Evolutionary conservation across 2,888 invertebrate species (phyloP), one percentile per base, ranked within the genome.

Genomic region (Eubasilissa splendida): DNA sequence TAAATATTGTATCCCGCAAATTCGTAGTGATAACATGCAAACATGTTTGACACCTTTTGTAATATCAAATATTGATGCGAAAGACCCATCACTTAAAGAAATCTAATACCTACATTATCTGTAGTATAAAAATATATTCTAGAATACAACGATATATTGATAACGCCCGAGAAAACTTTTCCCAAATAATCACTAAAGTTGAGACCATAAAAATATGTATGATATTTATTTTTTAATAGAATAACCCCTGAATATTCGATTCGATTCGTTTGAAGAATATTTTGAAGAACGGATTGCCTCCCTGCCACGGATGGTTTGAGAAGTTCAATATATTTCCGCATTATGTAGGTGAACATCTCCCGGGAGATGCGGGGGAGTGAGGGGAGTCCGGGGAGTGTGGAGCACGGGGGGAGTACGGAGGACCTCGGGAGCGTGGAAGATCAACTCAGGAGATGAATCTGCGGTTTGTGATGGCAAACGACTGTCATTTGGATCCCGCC

Each of bases 251-350:
- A 42, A 42, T 42, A 68, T 33, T 68, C 12, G 14, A 53, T 52
- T 70, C 70, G 70, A 70, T 70, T 70, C 70, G 70, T 54, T 70
- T 70, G 70, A 54, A 50, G 50, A 70, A 70, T 70, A 70, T 70
- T 70, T 70, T 70, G 0, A 11, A 54, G 33, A 70, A 70, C 22
- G 53, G 70, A 70, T 70, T 70, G 70, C 54, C 70, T 54, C 54
- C 53, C 31, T n/a, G 12, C 2, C 9, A 50, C n/a, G 33, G 66
- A 42, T 68, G 66, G 42, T 68, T 63, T 33, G 66, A 68, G 66
- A 50, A 68, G 12, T 68, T 50, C 66, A 68, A 68, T 68, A 68
- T 50, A 33, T 50, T 50, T 50, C 50, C 63, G 63, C 63, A 63
- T 63, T 63, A 42, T 42, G 42, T 42, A 63, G 63, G 33, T 63